Evolutionary conservation across 2,888 invertebrate species (phyloP), one percentile per base, ranked within the genome.

Genomic region (Anorthoa munda): DNA sequence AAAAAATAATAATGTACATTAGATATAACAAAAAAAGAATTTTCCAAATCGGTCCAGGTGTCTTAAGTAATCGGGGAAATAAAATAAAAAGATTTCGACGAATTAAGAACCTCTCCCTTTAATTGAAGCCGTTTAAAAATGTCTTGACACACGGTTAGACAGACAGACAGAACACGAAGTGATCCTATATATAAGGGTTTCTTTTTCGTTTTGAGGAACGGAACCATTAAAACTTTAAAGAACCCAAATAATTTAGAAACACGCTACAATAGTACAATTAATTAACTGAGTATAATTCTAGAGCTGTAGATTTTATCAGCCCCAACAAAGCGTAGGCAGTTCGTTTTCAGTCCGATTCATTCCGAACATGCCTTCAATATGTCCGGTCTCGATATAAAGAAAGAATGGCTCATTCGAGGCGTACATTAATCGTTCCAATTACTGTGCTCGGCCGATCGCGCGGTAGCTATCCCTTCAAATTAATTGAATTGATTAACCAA

Each of bases 401-500:
- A 85, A 92, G 93, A 93, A 94, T 94, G 92, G 93, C 90, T 93
- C 89, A 91, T 90, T 90, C 88, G 86, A 86, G 89, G 85, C 81
- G 85, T 77, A 87, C 94, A 94, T 94, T 94, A 93, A 94, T 95
- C 94, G 93, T 93, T 87, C 92, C 94, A 95, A 95, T 95, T 95
- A 95, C 90, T 89, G 89, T 45, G 81, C 81, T 83, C 85, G 88
- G 88, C 83, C 87, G 89, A 89, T 91, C 89, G 90, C 83, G 89
- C 90, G 90, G 91, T 88, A 91, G 92, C 91, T 90, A 92, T 93
- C 89, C 89, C 87, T 91, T 93, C 91, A 93, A 95, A 95, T 95
- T 95, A 95, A 95, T 94, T 94, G 92, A 93, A 94, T 94, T 94
- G 94, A 95, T 95, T 93, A 94, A 93, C 93, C 95, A 94, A 95